Evolutionary conservation across 2,113 vertebrate species (phyloP), one percentile per base, ranked within the genome.

Genomic region (Sinocyclocheilus anshuiensis): DNA sequence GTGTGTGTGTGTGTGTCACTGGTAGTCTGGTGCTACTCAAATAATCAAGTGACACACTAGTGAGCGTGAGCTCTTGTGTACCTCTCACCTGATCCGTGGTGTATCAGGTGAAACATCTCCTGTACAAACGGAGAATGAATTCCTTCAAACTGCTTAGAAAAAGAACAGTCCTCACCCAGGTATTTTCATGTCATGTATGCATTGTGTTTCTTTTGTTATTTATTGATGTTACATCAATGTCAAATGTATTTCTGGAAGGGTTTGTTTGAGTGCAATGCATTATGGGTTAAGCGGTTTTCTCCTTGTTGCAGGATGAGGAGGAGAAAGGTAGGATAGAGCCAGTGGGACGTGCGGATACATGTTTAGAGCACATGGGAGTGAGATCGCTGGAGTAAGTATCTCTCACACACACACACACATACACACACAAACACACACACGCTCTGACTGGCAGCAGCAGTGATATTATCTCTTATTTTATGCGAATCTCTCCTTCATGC

Each of bases 321-420:
- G 97, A 97, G 75, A 96, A 93, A 55, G 96, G 96, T 39, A 90
- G 97, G 77, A 97, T 97, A 18, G 98, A 99, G 81, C 98, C 97
- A 0, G 92, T 97, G 7, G 97, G 97, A 67, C 96, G 97, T 53
- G 97, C 97, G 0, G 97, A 98, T 90, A 96, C 96, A 16, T 93
- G 96, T 85, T 86, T 97, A 92, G 97, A 98, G 89, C 96, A 95
- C 77, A 83, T 91, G 24, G 89, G 94, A 22, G 94, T 84, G 90
- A 96, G 95, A 90, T 97, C 96, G 48, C 92, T 98, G 20, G 97
- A 98, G 98, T 99, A 95, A 97, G 97, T 97, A 11, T 10, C 8
- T 2, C 9, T 10, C 42, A 7, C 36, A 39, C 36, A 39, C 36
- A 39, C 36, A 39, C 36, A 39, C 42, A 45, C 9, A 10, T 53